Conservation (phyloP, 2,888 invertebrate species). For the Coelinius sp. region DNA sequence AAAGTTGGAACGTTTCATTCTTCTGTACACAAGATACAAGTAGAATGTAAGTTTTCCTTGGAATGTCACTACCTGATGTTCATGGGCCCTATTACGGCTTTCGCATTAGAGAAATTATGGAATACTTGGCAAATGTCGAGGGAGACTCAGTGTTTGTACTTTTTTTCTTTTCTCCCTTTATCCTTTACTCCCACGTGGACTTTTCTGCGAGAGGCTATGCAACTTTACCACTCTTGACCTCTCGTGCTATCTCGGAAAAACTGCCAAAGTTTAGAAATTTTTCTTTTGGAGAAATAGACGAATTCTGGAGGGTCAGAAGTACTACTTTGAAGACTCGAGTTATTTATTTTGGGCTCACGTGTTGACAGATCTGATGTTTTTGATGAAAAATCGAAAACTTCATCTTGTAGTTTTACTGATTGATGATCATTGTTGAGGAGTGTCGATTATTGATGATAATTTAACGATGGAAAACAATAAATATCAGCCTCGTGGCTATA, state of each 20-base stretch:
- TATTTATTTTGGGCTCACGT: too few species aligned
- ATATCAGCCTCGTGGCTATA: slow-evolving; percentile 41
- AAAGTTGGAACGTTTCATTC: slow-evolving; percentile 25
- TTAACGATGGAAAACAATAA: background rate
- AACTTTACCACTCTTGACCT: background rate
- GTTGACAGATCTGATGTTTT: too few species aligned
- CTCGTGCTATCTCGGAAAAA: background rate
- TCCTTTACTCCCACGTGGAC: background rate
- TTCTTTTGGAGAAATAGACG: background rate
- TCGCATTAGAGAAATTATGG: background rate
- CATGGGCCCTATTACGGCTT: background rate
- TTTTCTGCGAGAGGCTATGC: background rate
- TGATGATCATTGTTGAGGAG: background rate
- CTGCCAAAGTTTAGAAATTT: background rate
- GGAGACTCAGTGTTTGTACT: background rate
- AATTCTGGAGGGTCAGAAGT: background rate
- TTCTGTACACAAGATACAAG: background rate
- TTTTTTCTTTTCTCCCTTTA: background rate
- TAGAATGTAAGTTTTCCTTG: slow-evolving; percentile 26
- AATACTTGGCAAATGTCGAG: background rate
- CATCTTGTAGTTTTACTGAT: too few species aligned
- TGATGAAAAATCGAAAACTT: too few species aligned
- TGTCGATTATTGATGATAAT: background rate
- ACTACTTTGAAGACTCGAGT: too few species aligned
- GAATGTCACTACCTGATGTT: slow-evolving; percentile 24